These are phyloP conservation scores for Marcusenius ussheri DNA, from an alignment of 2,113 vertebrate species.

Conservation along the genomic window DNA sequence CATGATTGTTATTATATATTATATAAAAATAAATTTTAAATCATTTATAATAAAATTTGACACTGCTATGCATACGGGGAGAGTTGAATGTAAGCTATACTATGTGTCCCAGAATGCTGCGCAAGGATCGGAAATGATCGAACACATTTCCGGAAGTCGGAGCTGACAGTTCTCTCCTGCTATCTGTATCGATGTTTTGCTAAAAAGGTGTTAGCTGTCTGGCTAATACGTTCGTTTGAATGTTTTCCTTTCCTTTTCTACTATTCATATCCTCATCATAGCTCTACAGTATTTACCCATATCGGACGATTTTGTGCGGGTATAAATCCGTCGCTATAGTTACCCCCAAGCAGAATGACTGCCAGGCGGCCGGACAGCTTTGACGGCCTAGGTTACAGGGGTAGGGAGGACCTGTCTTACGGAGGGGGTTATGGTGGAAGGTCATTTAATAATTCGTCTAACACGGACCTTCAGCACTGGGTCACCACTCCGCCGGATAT, in stretches of 20 bases:
- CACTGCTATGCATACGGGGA: not conserved
- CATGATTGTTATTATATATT: not conserved
- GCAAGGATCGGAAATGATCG: not conserved
- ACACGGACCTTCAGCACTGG: slow-evolving; percentile 71
- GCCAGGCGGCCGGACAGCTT: slow-evolving; percentile 84
- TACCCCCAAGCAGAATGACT: slow-evolving; percentile 59
- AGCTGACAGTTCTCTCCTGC: slow-evolving; percentile 3
- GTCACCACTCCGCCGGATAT: slow-evolving; percentile 88
- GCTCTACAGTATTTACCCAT: not conserved
- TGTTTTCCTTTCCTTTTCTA: not conserved
- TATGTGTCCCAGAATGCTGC: slow-evolving; percentile 21
- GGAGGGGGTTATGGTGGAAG: slow-evolving; percentile 55
- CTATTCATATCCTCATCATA: not conserved
- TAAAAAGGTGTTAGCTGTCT: slow-evolving; percentile 1
- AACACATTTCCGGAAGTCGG: slow-evolving; percentile 3
- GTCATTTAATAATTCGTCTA: slow-evolving; percentile 59
- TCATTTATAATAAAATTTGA: not conserved
- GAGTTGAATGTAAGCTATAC: not conserved
- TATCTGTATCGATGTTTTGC: slow-evolving; percentile 20
- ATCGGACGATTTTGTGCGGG: not conserved
- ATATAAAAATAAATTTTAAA: not conserved
- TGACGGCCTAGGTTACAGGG: slow-evolving; percentile 78
- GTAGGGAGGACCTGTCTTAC: slow-evolving; percentile 65
- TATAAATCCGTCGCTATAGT: not conserved
- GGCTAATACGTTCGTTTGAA: not conserved